Conservation (phyloP, 2,113 vertebrate species). For the Mormyrus iriodes region DNA sequence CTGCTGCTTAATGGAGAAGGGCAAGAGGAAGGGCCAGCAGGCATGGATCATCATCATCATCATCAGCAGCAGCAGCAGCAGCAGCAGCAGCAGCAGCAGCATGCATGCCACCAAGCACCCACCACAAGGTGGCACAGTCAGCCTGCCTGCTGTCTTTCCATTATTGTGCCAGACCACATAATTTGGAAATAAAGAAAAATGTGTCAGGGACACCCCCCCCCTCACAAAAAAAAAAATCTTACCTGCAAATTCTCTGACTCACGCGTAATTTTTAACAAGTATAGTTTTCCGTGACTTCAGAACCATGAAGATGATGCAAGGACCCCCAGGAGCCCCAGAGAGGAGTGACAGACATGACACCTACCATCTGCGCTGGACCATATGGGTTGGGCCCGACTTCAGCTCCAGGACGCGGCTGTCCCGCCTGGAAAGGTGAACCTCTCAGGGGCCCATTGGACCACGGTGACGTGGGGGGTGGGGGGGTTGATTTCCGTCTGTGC, state of each 20-base stretch:
- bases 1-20: constrained; percentile 28
- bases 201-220: background rate
- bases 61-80: background rate
- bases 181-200: background rate
- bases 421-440: constrained; percentile 48
- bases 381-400: constrained; percentile 42
- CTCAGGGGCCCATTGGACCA: constrained; percentile 56
- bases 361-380: constrained; percentile 58
- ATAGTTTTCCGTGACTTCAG: background rate
- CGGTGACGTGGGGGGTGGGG: constrained; percentile 41
- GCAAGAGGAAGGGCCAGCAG: background rate
- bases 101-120: background rate
- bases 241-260: background rate
- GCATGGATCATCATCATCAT: no score
- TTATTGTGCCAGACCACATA: background rate
- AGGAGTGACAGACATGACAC: constrained; percentile 6
- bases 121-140: background rate
- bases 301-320: background rate
- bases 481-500: constrained; percentile 34
- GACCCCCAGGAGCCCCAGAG: background rate
- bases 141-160: background rate
- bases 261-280: background rate
- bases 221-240: background rate
- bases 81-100: background rate
- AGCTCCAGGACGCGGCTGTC: constrained; percentile 43